Evolutionary conservation across 2,888 invertebrate genomes (phyloP).

Genomic region (Minunthozetes semirufus): DNA sequence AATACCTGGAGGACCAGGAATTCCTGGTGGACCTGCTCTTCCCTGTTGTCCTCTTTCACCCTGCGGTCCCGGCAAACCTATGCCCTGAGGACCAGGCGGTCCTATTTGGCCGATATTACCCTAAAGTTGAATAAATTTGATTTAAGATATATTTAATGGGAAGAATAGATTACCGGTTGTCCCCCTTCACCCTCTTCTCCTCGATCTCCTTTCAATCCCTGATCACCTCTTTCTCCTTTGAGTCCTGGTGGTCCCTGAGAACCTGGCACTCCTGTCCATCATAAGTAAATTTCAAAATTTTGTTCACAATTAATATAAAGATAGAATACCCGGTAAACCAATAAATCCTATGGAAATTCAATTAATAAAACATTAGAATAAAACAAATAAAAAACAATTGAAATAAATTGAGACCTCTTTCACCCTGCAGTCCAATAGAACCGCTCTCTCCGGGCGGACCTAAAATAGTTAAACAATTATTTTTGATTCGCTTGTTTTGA

Average conservation of each 20-base stretch:
- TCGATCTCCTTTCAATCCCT: conserved; percentile 23
- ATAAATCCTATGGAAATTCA: conserved; percentile 26
- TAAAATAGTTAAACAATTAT: neutral
- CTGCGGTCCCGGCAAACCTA: conserved; percentile 47
- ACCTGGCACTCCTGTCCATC: conserved; percentile 37
- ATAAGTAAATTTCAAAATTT: neutral
- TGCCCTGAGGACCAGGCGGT: conserved; percentile 57
- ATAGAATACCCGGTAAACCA: conserved; percentile 43
- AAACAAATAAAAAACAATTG: neutral
- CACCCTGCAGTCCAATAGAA: conserved; percentile 42
- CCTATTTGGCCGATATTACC: conserved; percentile 52
- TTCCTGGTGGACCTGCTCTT: conserved; percentile 52
- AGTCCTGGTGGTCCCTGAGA: conserved; percentile 44
- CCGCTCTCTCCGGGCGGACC: conserved; percentile 44
- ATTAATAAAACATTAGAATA: neutral
- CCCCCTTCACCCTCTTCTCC: conserved; percentile 48
- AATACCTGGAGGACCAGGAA: neutral
- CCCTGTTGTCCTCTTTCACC: conserved; percentile 45
- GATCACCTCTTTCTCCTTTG: conserved; percentile 29
- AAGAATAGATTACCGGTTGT: conserved; percentile 28
- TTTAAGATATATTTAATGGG: no score
- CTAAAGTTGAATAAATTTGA: neutral
- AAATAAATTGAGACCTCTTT: conserved; percentile 41
- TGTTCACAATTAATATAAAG: conserved; percentile 44
- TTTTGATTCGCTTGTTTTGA: neutral